Base-by-base conservation (phyloP, 2,888 invertebrate genomes). In the Polymixis lichenea region DNA sequence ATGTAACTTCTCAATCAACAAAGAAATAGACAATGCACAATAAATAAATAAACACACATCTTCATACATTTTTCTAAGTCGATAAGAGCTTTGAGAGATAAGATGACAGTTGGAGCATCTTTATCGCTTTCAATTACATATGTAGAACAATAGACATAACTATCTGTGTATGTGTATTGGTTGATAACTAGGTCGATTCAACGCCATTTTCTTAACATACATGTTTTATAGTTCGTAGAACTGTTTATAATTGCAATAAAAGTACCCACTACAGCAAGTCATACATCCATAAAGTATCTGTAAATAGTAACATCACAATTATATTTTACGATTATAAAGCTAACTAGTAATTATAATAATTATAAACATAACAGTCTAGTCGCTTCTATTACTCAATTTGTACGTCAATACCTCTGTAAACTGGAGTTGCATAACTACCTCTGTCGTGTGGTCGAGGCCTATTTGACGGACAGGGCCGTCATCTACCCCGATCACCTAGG, bases 1-100 rank as follows among this genome's bases (percentile, higher is more conserved):
- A 69, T 73, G 62, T 77, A 77, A 73, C 81, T 74, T 76, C 80
- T 86, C 69, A 87, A 87, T 86, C 87, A 77, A 80, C 82, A 81
- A 81, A 58, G 74, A 43, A 64, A 80, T 75, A 82, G 70, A 83
- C 71, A 78, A 76, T 67, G 56, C 60, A 83, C 69, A 75, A 74
- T 58, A 79, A 68, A 76, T 65, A 71, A 64, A 82, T 51, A 78
- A 43, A 64, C 72, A 72, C 69, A 65, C 43, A 38, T 56, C 32
- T 55, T 73, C 55, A 58, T 75, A 61, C n/a, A 32, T 72, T 82
- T 85, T 77, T 71, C 38, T 72, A 58, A 53, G n/a, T 28, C 46
- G 77, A 83, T 85, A 85, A 82, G 82, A 67, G 75, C 70, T 55
- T 32, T 55, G n/a, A 46, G 43, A 62, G 72, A 72, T 62, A 77